These are phyloP conservation scores for Pachycephala philippinensis DNA, from an alignment of 2,113 vertebrate genomes.

Conservation along the genomic window DNA sequence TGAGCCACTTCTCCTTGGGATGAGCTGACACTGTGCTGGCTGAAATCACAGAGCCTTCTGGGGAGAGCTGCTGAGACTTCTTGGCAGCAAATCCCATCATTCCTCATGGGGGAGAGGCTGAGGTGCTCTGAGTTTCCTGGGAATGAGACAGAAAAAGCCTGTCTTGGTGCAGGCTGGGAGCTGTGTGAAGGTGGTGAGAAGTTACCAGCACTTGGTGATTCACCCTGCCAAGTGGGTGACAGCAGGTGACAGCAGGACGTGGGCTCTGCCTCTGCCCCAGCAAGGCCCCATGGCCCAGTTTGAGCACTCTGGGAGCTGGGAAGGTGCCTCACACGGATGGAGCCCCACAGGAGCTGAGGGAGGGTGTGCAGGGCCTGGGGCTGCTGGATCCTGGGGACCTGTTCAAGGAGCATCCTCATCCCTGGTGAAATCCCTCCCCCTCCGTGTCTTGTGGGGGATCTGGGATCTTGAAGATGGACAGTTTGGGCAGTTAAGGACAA, in stretches of 20 bases:
- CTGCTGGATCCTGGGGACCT: background rate
- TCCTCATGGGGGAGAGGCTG: rapidly evolving
- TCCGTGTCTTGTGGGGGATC: rapidly evolving
- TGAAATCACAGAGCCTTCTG: background rate
- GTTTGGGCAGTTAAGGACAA: background rate
- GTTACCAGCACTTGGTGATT: background rate
- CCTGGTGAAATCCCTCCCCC: background rate
- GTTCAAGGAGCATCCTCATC: background rate
- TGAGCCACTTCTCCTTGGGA: background rate
- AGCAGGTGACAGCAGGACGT: background rate
- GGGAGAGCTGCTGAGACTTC: background rate
- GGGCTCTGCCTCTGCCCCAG: background rate
- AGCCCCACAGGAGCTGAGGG: background rate
- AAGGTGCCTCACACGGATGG: rapidly evolving
- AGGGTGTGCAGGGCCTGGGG: background rate
- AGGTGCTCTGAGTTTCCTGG: background rate
- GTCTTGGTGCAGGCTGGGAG: background rate
- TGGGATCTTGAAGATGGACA: background rate
- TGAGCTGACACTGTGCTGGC: background rate
- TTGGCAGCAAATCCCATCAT: background rate
- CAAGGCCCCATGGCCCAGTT: background rate
- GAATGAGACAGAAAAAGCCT: background rate
- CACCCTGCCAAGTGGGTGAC: background rate
- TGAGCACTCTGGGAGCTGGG: rapidly evolving
- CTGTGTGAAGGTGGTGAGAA: background rate